phyloP scores from a whole-genome alignment of 2,797 vertebrate species.

The Denticeps clupeoides region DNA sequence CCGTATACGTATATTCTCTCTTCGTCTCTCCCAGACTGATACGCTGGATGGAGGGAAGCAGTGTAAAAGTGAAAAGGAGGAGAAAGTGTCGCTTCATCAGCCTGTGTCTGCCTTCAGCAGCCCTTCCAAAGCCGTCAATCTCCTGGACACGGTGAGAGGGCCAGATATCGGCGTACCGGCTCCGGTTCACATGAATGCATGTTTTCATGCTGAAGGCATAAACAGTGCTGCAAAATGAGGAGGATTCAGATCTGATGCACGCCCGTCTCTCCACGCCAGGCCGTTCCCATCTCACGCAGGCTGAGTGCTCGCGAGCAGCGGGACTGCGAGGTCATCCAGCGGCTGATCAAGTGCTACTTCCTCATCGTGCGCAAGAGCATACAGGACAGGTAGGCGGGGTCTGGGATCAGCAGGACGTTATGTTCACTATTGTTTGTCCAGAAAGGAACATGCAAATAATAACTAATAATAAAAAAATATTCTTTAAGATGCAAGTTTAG shows the following conservation, averaged over 20 bases:
- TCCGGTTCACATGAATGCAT: too few species aligned
- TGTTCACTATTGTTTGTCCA: too few species aligned
- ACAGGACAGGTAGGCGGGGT: slow-evolving; percentile 62
- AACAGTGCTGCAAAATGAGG: too few species aligned
- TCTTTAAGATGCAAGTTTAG: too few species aligned
- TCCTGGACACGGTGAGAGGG: slow-evolving; percentile 63
- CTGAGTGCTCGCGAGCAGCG: slow-evolving; percentile 62
- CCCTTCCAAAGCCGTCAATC: slow-evolving; percentile 63
- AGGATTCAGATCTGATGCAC: too few species aligned
- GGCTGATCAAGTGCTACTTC: slow-evolving; percentile 72
- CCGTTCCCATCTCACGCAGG: slow-evolving; percentile 55
- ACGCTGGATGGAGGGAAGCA: slow-evolving; percentile 52
- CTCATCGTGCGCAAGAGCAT: slow-evolving; percentile 76
- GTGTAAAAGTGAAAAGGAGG: slow-evolving; percentile 62
- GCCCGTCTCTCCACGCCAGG: too few species aligned
- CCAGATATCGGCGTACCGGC: too few species aligned
- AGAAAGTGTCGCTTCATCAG: slow-evolving; percentile 27
- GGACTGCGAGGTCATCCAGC: slow-evolving; percentile 73
- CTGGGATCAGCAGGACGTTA: neutral
- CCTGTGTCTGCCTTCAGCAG: slow-evolving; percentile 45
- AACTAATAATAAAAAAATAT: too few species aligned
- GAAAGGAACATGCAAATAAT: slow-evolving; percentile 18
- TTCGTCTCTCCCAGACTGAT: slow-evolving; percentile 42
- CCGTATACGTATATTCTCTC: neutral
- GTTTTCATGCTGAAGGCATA: too few species aligned